phyloP scores from a whole-genome alignment of 2,888 invertebrate species.

The Sphecodes monilicornis region DNA sequence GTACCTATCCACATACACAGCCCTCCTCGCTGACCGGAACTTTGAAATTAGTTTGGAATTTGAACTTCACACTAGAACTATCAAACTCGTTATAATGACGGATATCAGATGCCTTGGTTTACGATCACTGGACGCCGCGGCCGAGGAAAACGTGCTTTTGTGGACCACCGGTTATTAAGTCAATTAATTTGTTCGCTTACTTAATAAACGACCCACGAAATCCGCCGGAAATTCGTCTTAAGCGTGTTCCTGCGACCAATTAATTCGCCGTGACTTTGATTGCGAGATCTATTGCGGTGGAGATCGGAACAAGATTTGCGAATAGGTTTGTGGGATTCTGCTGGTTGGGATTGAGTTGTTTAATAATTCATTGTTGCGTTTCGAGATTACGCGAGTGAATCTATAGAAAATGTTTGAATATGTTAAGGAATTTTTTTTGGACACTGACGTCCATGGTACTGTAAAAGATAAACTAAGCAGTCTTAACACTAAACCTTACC shows the following conservation, averaged over 20 bases:
- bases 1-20: background rate
- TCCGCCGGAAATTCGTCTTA: background rate
- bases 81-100: slow-evolving; percentile 7
- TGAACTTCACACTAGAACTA: slow-evolving; percentile 1
- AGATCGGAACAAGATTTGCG: background rate
- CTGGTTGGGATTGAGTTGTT: too few species aligned
- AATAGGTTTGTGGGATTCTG: background rate
- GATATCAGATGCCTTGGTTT: slow-evolving; percentile 3
- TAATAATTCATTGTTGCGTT: too few species aligned
- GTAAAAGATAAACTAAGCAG: too few species aligned
- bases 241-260: background rate
- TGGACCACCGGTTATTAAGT: background rate
- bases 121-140: background rate
- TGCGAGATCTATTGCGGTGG: background rate
- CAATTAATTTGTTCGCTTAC: slow-evolving; percentile 3
- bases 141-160: background rate
- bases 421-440: too few species aligned
- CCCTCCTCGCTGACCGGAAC: background rate
- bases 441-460: too few species aligned
- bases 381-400: too few species aligned
- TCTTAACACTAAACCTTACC: too few species aligned
- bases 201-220: slow-evolving; percentile 5
- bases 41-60: slow-evolving; percentile 28
- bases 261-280: background rate
- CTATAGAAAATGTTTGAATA: too few species aligned